Percentiles rank a stretch among this genome's conserved stretches.
Evolutionary conservation across 2,113 vertebrate genomes (phyloP).

Genomic region (Rhinolophus ferrumequinum): DNA sequence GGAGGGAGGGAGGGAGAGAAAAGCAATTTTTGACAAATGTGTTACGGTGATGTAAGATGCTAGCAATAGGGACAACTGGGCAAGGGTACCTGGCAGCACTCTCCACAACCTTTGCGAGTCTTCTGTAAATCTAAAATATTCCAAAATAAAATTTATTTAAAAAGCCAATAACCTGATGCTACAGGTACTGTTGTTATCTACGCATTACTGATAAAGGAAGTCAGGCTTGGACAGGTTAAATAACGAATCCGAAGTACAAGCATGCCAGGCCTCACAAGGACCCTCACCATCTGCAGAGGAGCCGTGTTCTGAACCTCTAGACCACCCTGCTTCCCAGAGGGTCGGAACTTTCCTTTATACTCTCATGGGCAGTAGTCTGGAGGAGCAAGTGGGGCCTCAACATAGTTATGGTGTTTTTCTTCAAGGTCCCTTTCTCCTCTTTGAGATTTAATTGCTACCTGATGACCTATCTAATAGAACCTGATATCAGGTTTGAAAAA

Average conservation of each 20-base stretch:
- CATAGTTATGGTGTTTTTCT: background rate
- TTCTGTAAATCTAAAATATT: conserved; percentile 6
- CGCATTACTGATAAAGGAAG: background rate
- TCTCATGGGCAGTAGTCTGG: background rate
- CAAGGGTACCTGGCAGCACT: background rate
- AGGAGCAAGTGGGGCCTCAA: background rate
- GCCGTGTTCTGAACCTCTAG: background rate
- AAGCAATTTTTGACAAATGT: background rate
- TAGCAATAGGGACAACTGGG: background rate
- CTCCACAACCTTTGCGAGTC: background rate
- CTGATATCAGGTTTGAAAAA: background rate
- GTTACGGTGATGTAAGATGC: background rate
- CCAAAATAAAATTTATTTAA: background rate
- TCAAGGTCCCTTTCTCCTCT: background rate
- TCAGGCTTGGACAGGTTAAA: background rate
- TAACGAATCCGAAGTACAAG: background rate
- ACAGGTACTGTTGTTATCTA: background rate
- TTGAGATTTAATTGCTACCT: background rate
- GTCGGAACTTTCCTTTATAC: background rate
- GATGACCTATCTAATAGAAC: background rate
- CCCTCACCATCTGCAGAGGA: background rate
- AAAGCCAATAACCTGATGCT: background rate
- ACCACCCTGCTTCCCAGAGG: background rate
- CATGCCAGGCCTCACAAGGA: background rate
- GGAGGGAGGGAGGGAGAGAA: too few species aligned